Percentiles rank a stretch among this genome's conserved stretches.
These are phyloP conservation scores for Aporrectodea caliginosa DNA, from an alignment of 1,140 invertebrate genomes.

Conservation along the genomic window DNA sequence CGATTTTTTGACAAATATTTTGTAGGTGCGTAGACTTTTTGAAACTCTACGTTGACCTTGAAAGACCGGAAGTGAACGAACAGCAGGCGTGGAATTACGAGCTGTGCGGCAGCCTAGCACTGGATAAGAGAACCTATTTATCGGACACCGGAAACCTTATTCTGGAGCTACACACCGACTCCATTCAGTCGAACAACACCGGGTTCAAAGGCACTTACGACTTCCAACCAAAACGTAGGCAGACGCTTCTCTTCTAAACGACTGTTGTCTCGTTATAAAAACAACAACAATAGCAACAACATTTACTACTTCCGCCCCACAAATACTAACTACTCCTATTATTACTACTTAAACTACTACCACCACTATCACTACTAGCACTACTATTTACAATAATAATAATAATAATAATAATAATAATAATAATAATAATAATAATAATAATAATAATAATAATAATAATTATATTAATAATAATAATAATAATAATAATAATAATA, in stretches of 20 bases:
- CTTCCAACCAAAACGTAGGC: slow-evolving; percentile 76
- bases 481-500: neutral
- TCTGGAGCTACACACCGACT: slow-evolving; percentile 73
- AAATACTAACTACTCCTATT: too few relatives aligned
- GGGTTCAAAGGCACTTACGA: slow-evolving; percentile 75
- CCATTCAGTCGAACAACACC: slow-evolving; percentile 62
- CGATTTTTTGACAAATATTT: slow-evolving; percentile 38
- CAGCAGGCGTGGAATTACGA: slow-evolving; percentile 10
- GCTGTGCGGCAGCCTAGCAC: slow-evolving; percentile 11
- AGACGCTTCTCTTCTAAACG: too few relatives aligned
- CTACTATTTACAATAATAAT: neutral
- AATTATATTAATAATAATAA: neutral
- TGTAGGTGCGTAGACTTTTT: slow-evolving; percentile 13
- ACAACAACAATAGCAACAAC: too few relatives aligned
- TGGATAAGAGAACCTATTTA: slow-evolving; percentile 62
- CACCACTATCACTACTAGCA: neutral
- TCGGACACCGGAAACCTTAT: slow-evolving; percentile 73
- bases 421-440: neutral
- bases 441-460: neutral
- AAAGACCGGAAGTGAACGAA: slow-evolving; percentile 17
- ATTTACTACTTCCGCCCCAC: too few relatives aligned
- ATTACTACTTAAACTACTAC: too few relatives aligned
- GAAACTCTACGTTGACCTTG: slow-evolving; percentile 19
- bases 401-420: neutral
- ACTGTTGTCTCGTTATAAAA: too few relatives aligned